These are phyloP conservation scores for Hyposmocoma kahamanoa DNA, from an alignment of 1,140 invertebrate species.

Conservation along the genomic window DNA sequence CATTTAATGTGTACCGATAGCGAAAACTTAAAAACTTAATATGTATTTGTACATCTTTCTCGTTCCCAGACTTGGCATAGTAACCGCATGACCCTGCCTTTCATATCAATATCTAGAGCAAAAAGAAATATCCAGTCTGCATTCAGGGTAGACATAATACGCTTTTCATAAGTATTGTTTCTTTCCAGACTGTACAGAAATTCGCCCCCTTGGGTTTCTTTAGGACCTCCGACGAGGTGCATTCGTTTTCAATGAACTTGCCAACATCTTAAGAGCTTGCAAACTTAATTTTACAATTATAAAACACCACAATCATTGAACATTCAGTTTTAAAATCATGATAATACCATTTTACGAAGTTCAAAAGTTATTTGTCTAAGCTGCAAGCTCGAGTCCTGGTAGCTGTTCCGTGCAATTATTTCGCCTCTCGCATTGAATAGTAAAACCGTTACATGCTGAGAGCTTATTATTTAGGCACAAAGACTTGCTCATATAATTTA, in stretches of 20 bases:
- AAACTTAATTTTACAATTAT: constrained; percentile 11
- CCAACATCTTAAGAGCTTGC: constrained; percentile 28
- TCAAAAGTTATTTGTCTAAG: neutral
- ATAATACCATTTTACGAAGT: too few species aligned
- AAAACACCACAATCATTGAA: too few species aligned
- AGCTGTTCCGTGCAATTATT: constrained; percentile 35
- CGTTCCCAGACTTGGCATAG: too few species aligned
- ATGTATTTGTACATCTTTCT: too few species aligned
- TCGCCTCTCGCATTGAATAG: constrained; percentile 39
- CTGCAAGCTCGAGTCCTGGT: constrained; percentile 34
- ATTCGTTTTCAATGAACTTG: constrained; percentile 60
- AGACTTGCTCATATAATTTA: too few species aligned
- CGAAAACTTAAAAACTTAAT: too few species aligned
- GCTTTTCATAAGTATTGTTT: constrained; percentile 58
- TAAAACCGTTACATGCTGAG: constrained; percentile 45
- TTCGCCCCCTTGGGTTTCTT: constrained; percentile 47
- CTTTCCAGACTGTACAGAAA: constrained; percentile 41
- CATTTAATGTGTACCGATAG: too few species aligned
- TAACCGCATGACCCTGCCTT: too few species aligned
- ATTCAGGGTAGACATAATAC: constrained; percentile 40
- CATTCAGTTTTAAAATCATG: too few species aligned
- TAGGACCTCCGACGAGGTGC: constrained; percentile 36
- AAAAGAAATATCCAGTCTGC: neutral
- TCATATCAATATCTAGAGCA: neutral
- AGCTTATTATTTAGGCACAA: too few species aligned